These are phyloP conservation scores for Sebastes dallii DNA, from an alignment of 2,797 vertebrate genomes.

Conservation along the genomic window DNA sequence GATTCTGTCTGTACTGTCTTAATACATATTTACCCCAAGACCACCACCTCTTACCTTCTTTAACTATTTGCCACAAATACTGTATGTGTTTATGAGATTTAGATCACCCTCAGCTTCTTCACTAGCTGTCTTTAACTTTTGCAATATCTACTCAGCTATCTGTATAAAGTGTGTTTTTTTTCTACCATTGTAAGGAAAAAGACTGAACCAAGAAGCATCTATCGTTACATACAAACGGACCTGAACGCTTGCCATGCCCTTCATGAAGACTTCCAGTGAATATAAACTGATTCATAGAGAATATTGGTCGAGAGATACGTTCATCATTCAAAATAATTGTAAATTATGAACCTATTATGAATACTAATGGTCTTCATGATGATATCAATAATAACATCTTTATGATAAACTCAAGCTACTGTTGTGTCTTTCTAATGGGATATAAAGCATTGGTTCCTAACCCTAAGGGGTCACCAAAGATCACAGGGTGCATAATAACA, in stretches of 20 bases:
- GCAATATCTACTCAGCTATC: slow-evolving; percentile 21
- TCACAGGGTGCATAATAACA: neutral
- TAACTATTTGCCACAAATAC: neutral
- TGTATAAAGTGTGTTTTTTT: slow-evolving; percentile 38
- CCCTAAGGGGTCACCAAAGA: too few relatives aligned
- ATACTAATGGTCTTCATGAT: slow-evolving; percentile 61
- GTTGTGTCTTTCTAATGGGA: slow-evolving; percentile 46
- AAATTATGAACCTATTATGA: slow-evolving; percentile 62
- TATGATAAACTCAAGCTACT: slow-evolving; percentile 58
- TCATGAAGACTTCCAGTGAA: slow-evolving; percentile 56
- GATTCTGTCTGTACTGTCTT: slow-evolving; percentile 18
- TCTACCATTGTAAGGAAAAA: slow-evolving; percentile 38
- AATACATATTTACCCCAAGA: slow-evolving; percentile 22
- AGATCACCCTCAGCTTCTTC: slow-evolving; percentile 27
- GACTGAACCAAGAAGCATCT: slow-evolving; percentile 15
- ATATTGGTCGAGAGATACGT: slow-evolving; percentile 29
- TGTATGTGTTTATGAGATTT: slow-evolving; percentile 6
- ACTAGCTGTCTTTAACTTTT: slow-evolving; percentile 10
- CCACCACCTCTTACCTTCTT: neutral
- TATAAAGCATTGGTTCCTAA: neutral
- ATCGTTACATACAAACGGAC: slow-evolving; percentile 39
- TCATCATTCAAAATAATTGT: slow-evolving; percentile 66
- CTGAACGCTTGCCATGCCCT: slow-evolving; percentile 52
- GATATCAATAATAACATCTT: slow-evolving; percentile 67
- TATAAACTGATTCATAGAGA: slow-evolving; percentile 16